These are phyloP conservation scores for Gnathonemus echidnorhynchus DNA, from an alignment of 2,113 vertebrate species.

Conservation along the genomic window DNA sequence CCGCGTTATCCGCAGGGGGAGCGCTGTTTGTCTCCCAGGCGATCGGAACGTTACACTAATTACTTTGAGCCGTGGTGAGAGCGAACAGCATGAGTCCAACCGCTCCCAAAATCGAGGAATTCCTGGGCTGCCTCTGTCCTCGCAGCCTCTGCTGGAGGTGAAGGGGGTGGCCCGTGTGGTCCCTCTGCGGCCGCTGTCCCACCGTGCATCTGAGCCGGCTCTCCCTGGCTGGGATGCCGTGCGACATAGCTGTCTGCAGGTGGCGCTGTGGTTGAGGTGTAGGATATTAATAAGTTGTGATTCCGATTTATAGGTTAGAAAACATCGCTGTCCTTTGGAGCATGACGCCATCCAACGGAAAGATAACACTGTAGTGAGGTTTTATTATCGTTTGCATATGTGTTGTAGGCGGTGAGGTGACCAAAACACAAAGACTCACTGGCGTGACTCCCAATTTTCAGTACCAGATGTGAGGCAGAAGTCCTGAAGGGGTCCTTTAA, in stretches of 20 bases:
- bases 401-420: background rate
- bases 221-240: background rate
- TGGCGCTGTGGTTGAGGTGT: background rate
- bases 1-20: slow-evolving; percentile 24
- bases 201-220: background rate
- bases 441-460: background rate
- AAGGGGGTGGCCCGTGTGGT: background rate
- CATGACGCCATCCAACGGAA: background rate
- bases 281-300: background rate
- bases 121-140: background rate
- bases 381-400: background rate
- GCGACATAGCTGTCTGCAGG: background rate
- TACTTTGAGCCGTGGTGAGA: slow-evolving; percentile 42
- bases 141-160: background rate
- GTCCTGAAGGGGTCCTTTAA: background rate
- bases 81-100: slow-evolving; percentile 38
- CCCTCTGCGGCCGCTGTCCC: background rate
- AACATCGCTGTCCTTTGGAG: background rate
- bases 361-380: background rate
- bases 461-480: background rate
- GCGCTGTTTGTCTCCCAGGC: slow-evolving; percentile 28
- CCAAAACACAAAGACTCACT: background rate
- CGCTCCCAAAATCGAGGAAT: slow-evolving; percentile 37
- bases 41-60: slow-evolving; percentile 37
- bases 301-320: background rate